Conservation (phyloP, 92 coral and sea anemone genomes). For the Phymanthus crucifer region DNA sequence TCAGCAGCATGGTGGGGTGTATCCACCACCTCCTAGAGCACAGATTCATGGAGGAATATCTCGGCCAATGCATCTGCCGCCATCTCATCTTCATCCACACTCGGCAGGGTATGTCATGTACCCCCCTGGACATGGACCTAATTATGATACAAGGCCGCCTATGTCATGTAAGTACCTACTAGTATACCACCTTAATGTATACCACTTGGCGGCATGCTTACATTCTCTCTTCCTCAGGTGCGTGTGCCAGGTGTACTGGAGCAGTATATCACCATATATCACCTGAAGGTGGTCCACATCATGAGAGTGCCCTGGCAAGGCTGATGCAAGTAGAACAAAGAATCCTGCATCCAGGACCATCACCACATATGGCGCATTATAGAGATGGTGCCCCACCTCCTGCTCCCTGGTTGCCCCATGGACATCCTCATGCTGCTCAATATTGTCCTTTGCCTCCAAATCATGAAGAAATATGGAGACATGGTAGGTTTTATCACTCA, state of each 20-base stretch:
- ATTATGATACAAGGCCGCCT: conserved; percentile 52
- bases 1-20: conserved; percentile 58
- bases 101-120: conserved; percentile 77
- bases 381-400: conserved; percentile 64
- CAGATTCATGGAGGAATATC: conserved; percentile 31
- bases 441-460: conserved; percentile 66
- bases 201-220: background rate
- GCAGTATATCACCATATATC: conserved; percentile 37
- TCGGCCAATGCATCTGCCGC: conserved; percentile 64
- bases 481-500: no score
- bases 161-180: conserved; percentile 36
- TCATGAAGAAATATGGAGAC: conserved; percentile 77
- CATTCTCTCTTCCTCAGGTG: conserved; percentile 16
- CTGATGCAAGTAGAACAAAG: conserved; percentile 94
- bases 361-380: conserved; percentile 53
- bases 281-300: conserved; percentile 43
- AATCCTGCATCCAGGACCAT: conserved; percentile 51
- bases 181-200: background rate
- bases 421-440: conserved; percentile 62
- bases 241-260: conserved; percentile 53
- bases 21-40: conserved; percentile 57
- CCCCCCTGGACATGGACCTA: conserved; percentile 47
- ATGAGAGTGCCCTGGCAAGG: conserved; percentile 84
- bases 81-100: conserved; percentile 71
- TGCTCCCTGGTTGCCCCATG: conserved; percentile 66